Conservation (phyloP, 2,113 vertebrate genomes). For the Chaenocephalus aceratus region DNA sequence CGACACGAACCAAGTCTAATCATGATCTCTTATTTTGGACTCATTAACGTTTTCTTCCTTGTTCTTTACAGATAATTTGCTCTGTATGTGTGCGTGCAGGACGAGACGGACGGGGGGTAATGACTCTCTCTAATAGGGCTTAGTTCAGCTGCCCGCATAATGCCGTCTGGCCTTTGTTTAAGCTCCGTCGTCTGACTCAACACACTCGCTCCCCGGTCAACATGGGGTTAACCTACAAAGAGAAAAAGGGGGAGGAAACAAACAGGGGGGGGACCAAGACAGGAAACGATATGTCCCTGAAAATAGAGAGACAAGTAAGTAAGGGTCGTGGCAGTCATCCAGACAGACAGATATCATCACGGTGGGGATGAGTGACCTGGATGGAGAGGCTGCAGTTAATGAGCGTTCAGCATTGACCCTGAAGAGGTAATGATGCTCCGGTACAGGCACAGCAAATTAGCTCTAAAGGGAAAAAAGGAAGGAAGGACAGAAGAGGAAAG, state of each 20-base stretch:
- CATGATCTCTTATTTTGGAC: constrained; percentile 10
- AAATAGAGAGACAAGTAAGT: constrained; percentile 15
- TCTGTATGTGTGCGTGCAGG: constrained; percentile 36
- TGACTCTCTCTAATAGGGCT: constrained; percentile 63
- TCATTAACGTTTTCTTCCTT: background rate
- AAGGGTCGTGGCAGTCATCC: constrained; percentile 12
- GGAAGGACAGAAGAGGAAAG: background rate
- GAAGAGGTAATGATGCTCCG: constrained; percentile 46
- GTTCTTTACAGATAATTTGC: constrained; percentile 27
- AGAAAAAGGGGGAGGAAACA: background rate
- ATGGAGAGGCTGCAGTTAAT: constrained; percentile 52
- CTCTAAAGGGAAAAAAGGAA: background rate
- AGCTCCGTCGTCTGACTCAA: constrained; percentile 37
- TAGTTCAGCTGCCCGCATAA: constrained; percentile 64
- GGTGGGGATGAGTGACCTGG: constrained; percentile 32
- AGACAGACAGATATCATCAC: constrained; percentile 34
- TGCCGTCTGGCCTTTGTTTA: constrained; percentile 61
- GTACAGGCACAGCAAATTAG: constrained; percentile 14
- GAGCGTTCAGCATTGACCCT: constrained; percentile 43
- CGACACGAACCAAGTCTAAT: background rate
- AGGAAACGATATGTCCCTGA: constrained; percentile 16
- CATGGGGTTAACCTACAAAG: constrained; percentile 52
- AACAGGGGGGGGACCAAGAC: background rate
- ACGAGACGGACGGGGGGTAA: constrained; percentile 56
- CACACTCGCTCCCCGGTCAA: constrained; percentile 1